Evolutionary conservation across 2,888 invertebrate genomes (phyloP), one percentile per base, ranked within the genome.

Genomic region (Mylabris sibirica): DNA sequence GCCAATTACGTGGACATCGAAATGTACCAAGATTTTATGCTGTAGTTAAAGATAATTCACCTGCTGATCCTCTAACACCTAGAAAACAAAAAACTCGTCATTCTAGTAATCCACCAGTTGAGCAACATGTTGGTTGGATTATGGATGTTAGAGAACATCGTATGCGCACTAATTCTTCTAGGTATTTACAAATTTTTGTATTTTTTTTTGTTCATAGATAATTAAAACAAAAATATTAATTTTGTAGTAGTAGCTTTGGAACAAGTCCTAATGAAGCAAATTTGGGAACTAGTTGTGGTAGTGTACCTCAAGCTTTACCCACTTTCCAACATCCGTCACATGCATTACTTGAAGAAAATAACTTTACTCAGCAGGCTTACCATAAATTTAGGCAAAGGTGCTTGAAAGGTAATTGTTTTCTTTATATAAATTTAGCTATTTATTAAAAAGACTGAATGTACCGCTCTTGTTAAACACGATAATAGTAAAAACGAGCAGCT

Each of bases 291-390:
- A 80, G 80, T 68, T 92, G 92, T 64, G 94, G 95, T 12, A 91
- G 91, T 68, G 87, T 88, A 72, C 95, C 96, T 0, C 92, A 93
- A 82, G 91, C 94, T 69, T 87, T 97, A 85, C 96, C 97, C 35
- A 89, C 91, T 61, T 97, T 97, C 90, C 97, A 98, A 84, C 99
- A 99, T 88, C 98, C 98, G 41, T 97, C 97, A 80, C 97, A 98
- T 85, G 91, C 96, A 9, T 87, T 99, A 75, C 90, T 99, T 59
- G 92, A 96, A 74, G 97, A 98, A 85, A 98, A 98, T 85, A 96
- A 97, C 83, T 99, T 99, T 87, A 97, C 98, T 6, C 99, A 98
- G 86, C 96, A 96, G 84, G 97, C 95, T 2, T 99, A 99, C 87
- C 95, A 96, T 86, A 98, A 97, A 84, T 99, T 98, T 86, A 92